Evolutionary conservation across 53 echinoderm and acorn worm species (phyloP).

Genomic region (Luidia sarsii): DNA sequence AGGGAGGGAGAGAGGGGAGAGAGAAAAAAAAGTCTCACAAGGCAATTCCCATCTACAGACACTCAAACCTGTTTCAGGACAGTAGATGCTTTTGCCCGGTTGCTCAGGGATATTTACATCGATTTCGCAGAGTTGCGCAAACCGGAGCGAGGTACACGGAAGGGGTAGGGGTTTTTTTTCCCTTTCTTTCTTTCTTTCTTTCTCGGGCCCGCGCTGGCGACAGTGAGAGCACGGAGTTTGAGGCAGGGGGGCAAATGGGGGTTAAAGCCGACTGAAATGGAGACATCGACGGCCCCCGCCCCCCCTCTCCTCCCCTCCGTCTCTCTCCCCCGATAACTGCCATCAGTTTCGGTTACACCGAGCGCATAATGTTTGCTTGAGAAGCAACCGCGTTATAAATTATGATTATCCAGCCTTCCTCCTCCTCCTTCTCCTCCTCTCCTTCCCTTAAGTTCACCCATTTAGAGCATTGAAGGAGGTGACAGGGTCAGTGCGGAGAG

Average conservation of each 20-base stretch:
- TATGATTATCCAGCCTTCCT: no score
- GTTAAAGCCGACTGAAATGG: constrained; percentile 42
- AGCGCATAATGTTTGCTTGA: constrained; percentile 32
- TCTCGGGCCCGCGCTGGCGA: no score
- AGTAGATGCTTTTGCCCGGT: constrained; percentile 30
- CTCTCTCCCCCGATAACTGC: constrained; percentile 38
- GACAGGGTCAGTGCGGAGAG: no score
- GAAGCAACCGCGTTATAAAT: constrained; percentile 2
- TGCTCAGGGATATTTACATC: constrained; percentile 52
- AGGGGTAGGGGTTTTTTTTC: constrained; percentile 3
- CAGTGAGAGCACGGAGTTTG: background rate
- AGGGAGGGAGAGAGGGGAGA: no score
- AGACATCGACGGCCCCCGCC: constrained; percentile 26
- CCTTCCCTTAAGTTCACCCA: no score
- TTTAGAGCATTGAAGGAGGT: no score
- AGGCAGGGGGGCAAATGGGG: constrained; percentile 15
- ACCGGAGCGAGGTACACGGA: constrained; percentile 31
- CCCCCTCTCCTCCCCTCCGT: no score
- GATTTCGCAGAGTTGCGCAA: constrained; percentile 35
- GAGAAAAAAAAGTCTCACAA: constrained; percentile 22
- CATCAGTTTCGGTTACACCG: constrained; percentile 35
- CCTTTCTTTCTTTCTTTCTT: no score
- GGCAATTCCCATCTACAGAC: constrained; percentile 28
- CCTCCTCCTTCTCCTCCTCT: no score
- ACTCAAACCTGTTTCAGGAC: constrained; percentile 32